Conservation (phyloP, 2,797 vertebrate genomes). For the Pseudochirops cupreus region DNA sequence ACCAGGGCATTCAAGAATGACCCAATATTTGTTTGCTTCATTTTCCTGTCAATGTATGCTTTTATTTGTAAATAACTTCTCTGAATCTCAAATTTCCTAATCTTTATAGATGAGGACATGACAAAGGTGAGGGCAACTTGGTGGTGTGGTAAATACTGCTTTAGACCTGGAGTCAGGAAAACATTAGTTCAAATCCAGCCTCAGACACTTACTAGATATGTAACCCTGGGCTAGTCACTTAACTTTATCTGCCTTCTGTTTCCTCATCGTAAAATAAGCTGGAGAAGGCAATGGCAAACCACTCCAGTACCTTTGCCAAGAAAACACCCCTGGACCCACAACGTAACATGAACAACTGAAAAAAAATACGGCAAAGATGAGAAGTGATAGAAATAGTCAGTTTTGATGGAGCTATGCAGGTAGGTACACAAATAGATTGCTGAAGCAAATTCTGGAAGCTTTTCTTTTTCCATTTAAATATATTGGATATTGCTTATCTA, state of each 20-base stretch:
- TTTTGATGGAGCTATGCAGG: neutral
- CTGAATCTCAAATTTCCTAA: neutral
- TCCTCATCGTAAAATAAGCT: neutral
- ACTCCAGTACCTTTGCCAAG: neutral
- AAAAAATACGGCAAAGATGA: neutral
- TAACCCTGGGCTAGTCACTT: neutral
- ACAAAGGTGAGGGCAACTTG: neutral
- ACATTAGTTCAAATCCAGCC: neutral
- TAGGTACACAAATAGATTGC: neutral
- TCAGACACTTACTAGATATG: neutral
- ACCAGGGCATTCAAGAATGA: constrained; percentile 13
- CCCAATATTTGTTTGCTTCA: constrained; percentile 41
- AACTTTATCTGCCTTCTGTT: neutral
- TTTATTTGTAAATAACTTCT: constrained; percentile 35
- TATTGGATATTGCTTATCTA: neutral
- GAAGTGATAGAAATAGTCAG: neutral
- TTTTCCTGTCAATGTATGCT: constrained; percentile 30
- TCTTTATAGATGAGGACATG: neutral
- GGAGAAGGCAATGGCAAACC: neutral
- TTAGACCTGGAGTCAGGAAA: neutral
- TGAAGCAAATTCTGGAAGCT: neutral
- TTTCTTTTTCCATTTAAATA: neutral
- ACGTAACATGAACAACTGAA: neutral
- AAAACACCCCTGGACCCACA: neutral
- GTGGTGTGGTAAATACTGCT: neutral